Evolutionary conservation across 2,888 invertebrate genomes (phyloP).

Genomic region (Aspidiotus rigidus): DNA sequence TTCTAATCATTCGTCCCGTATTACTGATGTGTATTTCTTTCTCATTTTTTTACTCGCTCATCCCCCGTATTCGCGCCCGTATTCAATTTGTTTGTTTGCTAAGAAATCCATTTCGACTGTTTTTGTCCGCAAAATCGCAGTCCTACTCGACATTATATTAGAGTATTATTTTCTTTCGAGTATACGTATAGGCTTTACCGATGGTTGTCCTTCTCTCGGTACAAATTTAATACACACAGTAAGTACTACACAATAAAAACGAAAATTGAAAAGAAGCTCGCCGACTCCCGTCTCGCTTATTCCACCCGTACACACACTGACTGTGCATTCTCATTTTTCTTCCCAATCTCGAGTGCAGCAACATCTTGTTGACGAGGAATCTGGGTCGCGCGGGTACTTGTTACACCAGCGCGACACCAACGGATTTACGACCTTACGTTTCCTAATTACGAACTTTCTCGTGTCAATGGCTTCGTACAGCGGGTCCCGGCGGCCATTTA

Average conservation of each 20-base stretch:
- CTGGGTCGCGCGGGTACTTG: constrained; percentile 2
- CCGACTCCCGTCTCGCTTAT: neutral
- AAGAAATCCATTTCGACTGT: constrained; percentile 1
- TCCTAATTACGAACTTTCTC: constrained; percentile 4
- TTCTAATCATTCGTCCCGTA: too few species aligned
- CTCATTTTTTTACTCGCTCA: too few species aligned
- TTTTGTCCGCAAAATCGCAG: constrained; percentile 2
- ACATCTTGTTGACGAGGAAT: neutral
- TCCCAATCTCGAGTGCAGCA: neutral
- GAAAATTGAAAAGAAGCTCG: constrained; percentile 1
- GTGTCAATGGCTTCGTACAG: neutral
- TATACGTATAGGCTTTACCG: neutral
- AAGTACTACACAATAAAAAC: neutral
- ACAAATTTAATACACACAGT: too few species aligned
- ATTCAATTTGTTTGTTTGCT: neutral
- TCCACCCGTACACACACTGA: neutral
- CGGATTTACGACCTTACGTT: constrained; percentile 2
- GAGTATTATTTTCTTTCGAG: neutral
- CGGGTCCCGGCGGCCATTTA: constrained; percentile 2
- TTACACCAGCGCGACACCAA: neutral
- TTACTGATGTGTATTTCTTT: too few species aligned
- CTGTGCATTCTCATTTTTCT: neutral
- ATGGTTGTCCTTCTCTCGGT: too few species aligned
- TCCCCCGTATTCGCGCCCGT: neutral
- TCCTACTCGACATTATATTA: neutral